Evolutionary conservation across 2,888 invertebrate species (phyloP), one percentile per base, ranked within the genome.

Genomic region (Scaptomyza cyrtandrae): DNA sequence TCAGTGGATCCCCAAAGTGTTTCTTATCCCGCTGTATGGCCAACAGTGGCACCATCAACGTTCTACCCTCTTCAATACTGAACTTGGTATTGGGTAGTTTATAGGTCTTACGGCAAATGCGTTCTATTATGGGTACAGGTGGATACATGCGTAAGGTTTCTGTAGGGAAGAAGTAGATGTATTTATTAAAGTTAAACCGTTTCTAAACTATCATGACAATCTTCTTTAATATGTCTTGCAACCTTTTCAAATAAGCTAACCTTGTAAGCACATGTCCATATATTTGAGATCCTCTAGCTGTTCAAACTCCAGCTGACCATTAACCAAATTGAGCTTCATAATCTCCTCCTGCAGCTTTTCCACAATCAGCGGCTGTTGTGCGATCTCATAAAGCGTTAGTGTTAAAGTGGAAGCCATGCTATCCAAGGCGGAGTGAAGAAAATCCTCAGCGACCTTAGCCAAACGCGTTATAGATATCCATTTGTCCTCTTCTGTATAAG

Each of bases 101-200:
- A 55, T 89, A 93, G 13, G 86, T 84, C 67, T 90, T 88, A 14
- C 91, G 90, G 57, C 93, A 93, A 54, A 89, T 73, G 3, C 92
- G 88, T 61, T 92, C 92, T 5, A 93, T 88, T 11, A 91, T 78
- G 3, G 92, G 90, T 6, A 92, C 83, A 1, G 91, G 91, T 1
- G 93, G 93, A 70, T 93, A 93, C 62, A 92, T 91, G 39, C 93
- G 89, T 1, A 93, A 49, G 0, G 91, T 91, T 80, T 92, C 92
- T 92, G 55, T 60, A 5, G 24, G 33, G 6, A 13, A 37, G 24
- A 13, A 27, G 6, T 14, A 4, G 0, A 29, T n/a, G 10, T 24
- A 24, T 3, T 24, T 2, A 24, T 24, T 24, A 24, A 24, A 4
- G 24, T 24, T 24, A 24, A 24, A 24, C 24, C 24, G 24, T 24